phyloP scores from a whole-genome alignment of 1,140 invertebrate species.

The Drosophila busckii region DNA sequence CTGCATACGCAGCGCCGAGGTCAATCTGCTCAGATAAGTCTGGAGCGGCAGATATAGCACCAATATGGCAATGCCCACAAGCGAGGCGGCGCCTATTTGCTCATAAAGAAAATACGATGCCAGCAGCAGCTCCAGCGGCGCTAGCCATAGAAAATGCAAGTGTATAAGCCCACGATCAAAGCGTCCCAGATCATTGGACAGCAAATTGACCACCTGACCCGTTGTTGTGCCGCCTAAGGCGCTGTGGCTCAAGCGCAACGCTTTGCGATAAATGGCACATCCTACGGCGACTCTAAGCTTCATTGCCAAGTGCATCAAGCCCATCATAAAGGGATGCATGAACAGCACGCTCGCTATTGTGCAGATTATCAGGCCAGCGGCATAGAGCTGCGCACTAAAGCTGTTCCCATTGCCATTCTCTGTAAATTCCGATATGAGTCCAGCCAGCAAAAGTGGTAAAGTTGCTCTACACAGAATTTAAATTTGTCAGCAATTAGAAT shows the following conservation, averaged over 20 bases:
- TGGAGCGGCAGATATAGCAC: constrained; percentile 91
- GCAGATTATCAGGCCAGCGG: constrained; percentile 81
- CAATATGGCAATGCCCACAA: constrained; percentile 88
- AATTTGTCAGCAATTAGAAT: background rate
- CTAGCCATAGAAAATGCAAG: constrained; percentile 80
- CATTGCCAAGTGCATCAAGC: constrained; percentile 80
- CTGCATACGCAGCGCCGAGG: constrained; percentile 82
- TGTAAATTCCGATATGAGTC: constrained; percentile 80
- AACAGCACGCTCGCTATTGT: constrained; percentile 80
- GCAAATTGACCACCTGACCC: constrained; percentile 87
- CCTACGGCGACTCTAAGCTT: constrained; percentile 80
- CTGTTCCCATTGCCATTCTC: constrained; percentile 70
- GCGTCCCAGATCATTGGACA: constrained; percentile 83
- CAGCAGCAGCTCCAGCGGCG: constrained; percentile 81
- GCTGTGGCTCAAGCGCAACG: constrained; percentile 82
- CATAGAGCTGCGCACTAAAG: constrained; percentile 81
- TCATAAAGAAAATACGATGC: constrained; percentile 87
- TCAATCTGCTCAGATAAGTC: constrained; percentile 86
- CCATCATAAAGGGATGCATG: constrained; percentile 83
- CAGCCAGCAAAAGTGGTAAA: constrained; percentile 60
- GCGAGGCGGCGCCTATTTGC: constrained; percentile 80
- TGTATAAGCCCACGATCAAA: constrained; percentile 78
- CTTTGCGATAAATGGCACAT: constrained; percentile 84
- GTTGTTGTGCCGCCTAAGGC: constrained; percentile 88
- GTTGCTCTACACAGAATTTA: constrained; percentile 80